Evolutionary conservation across 2,888 invertebrate genomes (phyloP), one percentile per base, ranked within the genome.

Genomic region (Melanotus villosus): DNA sequence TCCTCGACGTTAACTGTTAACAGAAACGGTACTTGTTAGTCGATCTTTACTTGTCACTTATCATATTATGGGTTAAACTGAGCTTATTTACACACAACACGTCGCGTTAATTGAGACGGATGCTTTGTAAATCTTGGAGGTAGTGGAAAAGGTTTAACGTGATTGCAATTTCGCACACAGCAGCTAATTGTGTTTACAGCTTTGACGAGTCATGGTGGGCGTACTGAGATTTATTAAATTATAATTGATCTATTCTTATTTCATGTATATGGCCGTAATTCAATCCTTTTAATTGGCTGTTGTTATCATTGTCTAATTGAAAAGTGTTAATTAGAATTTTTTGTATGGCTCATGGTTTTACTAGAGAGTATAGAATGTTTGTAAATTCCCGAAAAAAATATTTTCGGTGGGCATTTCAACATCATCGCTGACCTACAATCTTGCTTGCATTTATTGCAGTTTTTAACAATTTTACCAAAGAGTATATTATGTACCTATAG

Each of bases 21-120:
- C 26, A 7, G 38, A 3, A 14, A 14, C 6, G 12, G 1, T 14
- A 1, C 18, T 16, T 18, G 34, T 6, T 9, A 41, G 18, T 1
- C 4, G 16, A 41, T 41, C 41, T 12, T 41, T 16, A 7, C 41
- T 34, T 41, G 41, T 41, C 41, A 16, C 41, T 34, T 16, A 41
- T 14, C 5, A 16, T 14, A 41, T 41, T 41, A 41, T 1, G 16
- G 41, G 34, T 9, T 41, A 14, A 14, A 41, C 14, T 41, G 7
- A 14, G 41, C 14, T 41, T 41, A 41, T 41, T 41, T 41, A 41
- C 41, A 7, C 41, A 16, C 7, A 6, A 41, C 41, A 41, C 14
- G 16, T 41, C 41, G 14, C 16, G 18, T 18, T 41, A 41, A 41
- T 41, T 41, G 41, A 41, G 41, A 41, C 41, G 41, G 18, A 41